Percentiles rank a stretch among this genome's conserved stretches.
These are phyloP conservation scores for Bostrychus sinensis DNA, from an alignment of 2,113 vertebrate species.

Conservation along the genomic window DNA sequence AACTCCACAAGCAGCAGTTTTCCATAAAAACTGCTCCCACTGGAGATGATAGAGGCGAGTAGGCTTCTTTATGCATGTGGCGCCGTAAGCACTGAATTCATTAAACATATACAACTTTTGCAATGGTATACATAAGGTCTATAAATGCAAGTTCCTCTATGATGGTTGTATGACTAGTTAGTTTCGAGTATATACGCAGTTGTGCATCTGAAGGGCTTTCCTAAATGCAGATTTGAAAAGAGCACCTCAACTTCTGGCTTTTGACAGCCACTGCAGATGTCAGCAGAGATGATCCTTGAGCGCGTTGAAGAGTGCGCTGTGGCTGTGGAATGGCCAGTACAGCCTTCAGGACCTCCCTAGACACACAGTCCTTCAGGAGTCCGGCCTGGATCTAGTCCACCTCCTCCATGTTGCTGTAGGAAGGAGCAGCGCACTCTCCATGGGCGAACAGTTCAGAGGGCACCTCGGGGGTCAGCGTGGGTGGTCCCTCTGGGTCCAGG, in stretches of 20 bases:
- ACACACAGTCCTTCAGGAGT: slow-evolving; percentile 4
- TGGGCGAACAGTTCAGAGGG: slow-evolving; percentile 84
- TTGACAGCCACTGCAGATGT: slow-evolving; percentile 22
- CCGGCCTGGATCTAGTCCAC: slow-evolving; percentile 82
- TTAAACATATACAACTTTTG: slow-evolving; percentile 32
- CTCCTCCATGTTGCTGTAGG: slow-evolving; percentile 99
- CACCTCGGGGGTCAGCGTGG: slow-evolving; percentile 83
- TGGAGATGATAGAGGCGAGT: slow-evolving; percentile 15
- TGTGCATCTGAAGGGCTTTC: no score
- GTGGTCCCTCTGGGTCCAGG: slow-evolving; percentile 86
- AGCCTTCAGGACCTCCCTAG: background rate
- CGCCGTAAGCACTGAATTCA: slow-evolving; percentile 38
- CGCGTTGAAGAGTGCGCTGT: background rate
- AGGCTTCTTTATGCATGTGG: slow-evolving; percentile 24
- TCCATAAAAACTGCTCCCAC: slow-evolving; percentile 11
- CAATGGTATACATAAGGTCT: slow-evolving; percentile 11
- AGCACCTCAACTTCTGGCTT: slow-evolving; percentile 26
- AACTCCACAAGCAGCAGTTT: slow-evolving; percentile 9
- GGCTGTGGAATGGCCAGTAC: slow-evolving; percentile 1
- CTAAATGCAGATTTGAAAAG: slow-evolving; percentile 18
- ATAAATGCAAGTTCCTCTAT: slow-evolving; percentile 33
- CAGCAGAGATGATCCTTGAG: slow-evolving; percentile 25
- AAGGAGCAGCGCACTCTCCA: slow-evolving; percentile 84
- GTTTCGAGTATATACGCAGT: slow-evolving; percentile 15
- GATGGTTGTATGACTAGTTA: slow-evolving; percentile 20